Percentiles rank a stretch among this genome's conserved stretches.
phyloP scores from a whole-genome alignment of 2,113 vertebrate species.

The Seriola rivoliana region DNA sequence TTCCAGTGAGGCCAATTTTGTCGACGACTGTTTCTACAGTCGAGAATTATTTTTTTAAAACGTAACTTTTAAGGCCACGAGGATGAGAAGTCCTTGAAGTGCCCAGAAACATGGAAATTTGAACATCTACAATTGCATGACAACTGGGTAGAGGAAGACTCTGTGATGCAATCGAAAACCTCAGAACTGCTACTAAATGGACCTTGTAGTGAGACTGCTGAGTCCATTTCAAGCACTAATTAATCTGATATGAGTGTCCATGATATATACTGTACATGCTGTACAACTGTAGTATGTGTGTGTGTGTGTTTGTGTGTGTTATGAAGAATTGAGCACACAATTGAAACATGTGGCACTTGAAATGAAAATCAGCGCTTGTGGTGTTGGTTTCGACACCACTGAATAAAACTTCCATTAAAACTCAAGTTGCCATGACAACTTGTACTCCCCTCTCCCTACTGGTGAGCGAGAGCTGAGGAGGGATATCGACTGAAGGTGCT shows the following conservation, averaged over 20 bases:
- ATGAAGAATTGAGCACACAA: too few species aligned
- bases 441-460: background rate
- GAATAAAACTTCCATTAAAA: conserved; percentile 51
- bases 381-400: conserved; percentile 8
- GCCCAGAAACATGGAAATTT: background rate
- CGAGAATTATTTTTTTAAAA: background rate
- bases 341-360: background rate
- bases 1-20: too few species aligned
- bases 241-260: background rate
- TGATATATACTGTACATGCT: too few species aligned
- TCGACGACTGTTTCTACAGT: background rate
- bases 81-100: background rate
- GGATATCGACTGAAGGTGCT: conserved; percentile 23
- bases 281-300: background rate
- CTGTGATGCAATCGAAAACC: background rate
- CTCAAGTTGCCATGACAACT: conserved; percentile 60
- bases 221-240: background rate
- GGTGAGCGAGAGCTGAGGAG: background rate
- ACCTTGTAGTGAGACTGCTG: background rate
- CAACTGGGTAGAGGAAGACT: background rate
- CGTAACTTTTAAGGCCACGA: background rate
- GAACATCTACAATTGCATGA: background rate
- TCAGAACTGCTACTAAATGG: background rate
- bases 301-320: background rate
- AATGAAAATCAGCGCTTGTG: background rate